Evolutionary conservation across 2,113 vertebrate species (phyloP), one percentile per base, ranked within the genome.

Genomic region (Alaudala cheleensis): DNA sequence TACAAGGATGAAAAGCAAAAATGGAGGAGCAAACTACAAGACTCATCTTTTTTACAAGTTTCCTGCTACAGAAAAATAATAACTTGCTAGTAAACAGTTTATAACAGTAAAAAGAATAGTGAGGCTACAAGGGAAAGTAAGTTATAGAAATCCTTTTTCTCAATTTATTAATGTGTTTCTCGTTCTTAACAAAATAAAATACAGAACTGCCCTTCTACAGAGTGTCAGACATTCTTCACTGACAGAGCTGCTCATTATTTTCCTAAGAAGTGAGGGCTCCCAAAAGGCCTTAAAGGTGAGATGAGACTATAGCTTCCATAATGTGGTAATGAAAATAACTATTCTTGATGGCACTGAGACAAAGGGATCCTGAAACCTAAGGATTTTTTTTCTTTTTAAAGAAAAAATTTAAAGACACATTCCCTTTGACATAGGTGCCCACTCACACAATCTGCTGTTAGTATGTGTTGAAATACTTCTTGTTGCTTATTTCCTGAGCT

Each of bases 401-500:
- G 24, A 76, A 76, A 25, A 10, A 9, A 78, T 78, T 81, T n/a
- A 53, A 81, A 61, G 44, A 70, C 14, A 47, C 6, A 3, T 81
- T 79, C 86, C 65, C 47, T 81, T 70, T 83, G 66, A 44, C 47
- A 66, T 72, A 62, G 78, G n/a, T 65, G 39, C 56, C 74, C 31
- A 77, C 67, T 88, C 66, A 0, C 40, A 73, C 65, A 88, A 67
- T 89, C 42, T 81, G 37, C 58, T 92, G 70, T 71, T 91, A 61
- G 34, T 81, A 11, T 34, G 51, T 95, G 92, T 88, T 95, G 93
- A 96, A 96, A 96, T 84, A 33, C 42, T 79, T 80, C 47, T 88
- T 7, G 24, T 90, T 95, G 84, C 93, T 90, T 95, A 82, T 79
- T 97, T 97, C 97, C 96, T 95, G 93, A 88, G 37, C 26, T 66